Evolutionary conservation across 1,140 invertebrate genomes (phyloP), one percentile per base, ranked within the genome.

Genomic region (Lordiphosa mommai): DNA sequence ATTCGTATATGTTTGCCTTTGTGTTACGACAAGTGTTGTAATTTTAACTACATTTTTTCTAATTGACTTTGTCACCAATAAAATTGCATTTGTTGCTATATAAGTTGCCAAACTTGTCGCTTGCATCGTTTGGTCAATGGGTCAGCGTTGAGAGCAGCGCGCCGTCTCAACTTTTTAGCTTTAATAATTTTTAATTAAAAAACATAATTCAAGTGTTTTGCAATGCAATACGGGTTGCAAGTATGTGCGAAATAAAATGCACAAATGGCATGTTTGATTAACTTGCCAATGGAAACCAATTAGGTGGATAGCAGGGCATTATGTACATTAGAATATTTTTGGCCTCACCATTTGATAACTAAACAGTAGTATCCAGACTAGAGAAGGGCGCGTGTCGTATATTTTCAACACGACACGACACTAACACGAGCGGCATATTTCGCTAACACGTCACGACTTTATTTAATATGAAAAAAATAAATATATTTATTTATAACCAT

Each of bases 151-250:
- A 41, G 29, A 23, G 32, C 30, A n/a, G 41, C 10, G 9, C 17
- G 16, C 20, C 1, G 53, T 34, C 27, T 10, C 46, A 29, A 20
- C 44, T 32, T 12, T 30, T 58, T 30, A 43, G 57, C 32, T 65
- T 70, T 44, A 58, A 68, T 63, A 63, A 58, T 63, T 69, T 65
- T 72, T 72, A 72, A 72, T 72, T 72, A 70, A 72, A 72, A 72
- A 69, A 69, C 69, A 69, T 69, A 70, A 69, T 65, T 69, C 61
- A 65, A 52, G 48, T 56, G 50, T 34, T 44, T 61, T 50, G 55
- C 60, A 61, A 66, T 57, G 64, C 66, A 67, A 68, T 60, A 4
- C 16, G 41, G 43, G 12, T n/a, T 20, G 20, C 16, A 36, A 2
- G 17, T 38, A 51, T 55, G 44, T 56, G 65, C 50, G 37, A 56